Base-by-base conservation (phyloP, 2,797 vertebrate species). In the Galago senegalensis region DNA sequence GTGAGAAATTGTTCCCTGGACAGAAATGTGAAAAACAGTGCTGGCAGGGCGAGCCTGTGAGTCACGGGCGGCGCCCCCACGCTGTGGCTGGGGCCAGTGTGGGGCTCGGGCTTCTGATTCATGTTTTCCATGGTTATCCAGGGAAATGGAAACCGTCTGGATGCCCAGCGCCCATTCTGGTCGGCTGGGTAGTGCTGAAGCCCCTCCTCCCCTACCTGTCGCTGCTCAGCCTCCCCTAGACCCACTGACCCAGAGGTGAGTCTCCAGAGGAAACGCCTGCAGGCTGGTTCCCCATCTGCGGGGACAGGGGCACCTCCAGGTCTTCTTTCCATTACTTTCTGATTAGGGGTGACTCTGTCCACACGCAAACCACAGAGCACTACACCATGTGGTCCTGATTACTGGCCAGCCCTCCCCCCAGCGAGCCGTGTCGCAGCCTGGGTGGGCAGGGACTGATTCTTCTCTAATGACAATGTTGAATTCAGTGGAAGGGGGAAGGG, bases 121-220 rank as follows among this genome's bases (percentile, higher is more conserved):
- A 5, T 58, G 81, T 91, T 97, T 98, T 97, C 97, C 97, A 46
- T 6, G 89, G 69, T 80, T 67, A 87, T 92, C 17, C 8, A 1
- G 90, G 69, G 87, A 91, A 70, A 67, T 89, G 95, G 69, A 67
- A 37, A 40, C 95, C 79, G 17, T 40, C 91, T 82, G 96, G 75
- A 31, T 6, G 3, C 7, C 2, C 0, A 73, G 83, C 69, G 94
- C 85, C 94, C 81, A 90, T 73, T 49, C 20, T 96, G 92, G 95
- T 92, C 88, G 95, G 27, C 83, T 6, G 29, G 83, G 49, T 4
- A 18, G 29, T 70, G 81, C 23, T 37, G 18, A 53, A n/a, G 46
- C 27, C 89, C 96, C 60, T 23, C 23, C 83, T 37, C 23, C 31
- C 88, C 81, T 3, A 43, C 82, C 56, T 6, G 16, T 91, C 69